Conservation (phyloP, 2,888 invertebrate species). For the Callosobruchus maculatus region DNA sequence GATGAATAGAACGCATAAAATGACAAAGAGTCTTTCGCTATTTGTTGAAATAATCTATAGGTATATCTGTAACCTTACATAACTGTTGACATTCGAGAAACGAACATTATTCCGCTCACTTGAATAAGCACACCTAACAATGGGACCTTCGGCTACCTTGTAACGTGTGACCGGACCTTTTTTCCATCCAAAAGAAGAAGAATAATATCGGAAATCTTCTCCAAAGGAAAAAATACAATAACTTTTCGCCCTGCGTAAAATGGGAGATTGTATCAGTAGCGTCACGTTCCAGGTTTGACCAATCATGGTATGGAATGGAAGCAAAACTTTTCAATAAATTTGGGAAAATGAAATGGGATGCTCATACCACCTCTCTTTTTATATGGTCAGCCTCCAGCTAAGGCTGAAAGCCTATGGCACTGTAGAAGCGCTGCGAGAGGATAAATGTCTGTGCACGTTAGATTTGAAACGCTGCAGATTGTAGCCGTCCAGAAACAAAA, state of each 20-base stretch:
- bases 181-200: background rate
- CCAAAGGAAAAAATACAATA: background rate
- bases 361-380: no score
- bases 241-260: background rate
- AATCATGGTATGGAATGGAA: no score
- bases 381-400: no score
- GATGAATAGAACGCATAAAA: background rate
- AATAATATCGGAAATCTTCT: slow-evolving; percentile 1
- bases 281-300: no score
- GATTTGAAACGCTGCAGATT: no score
- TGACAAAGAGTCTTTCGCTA: background rate
- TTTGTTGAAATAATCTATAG: background rate
- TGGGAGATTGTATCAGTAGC: background rate
- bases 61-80: slow-evolving; percentile 21
- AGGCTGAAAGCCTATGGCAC: no score
- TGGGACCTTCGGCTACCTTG: background rate
- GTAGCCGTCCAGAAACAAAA: no score
- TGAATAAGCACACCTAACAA: slow-evolving; percentile 21
- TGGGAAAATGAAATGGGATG: no score
- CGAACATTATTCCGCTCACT: slow-evolving; percentile 30
- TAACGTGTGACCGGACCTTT: background rate
- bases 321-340: no score
- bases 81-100: slow-evolving; percentile 29
- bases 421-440: no score
- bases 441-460: no score